phyloP scores from a whole-genome alignment of 2,797 vertebrate species.

The Falco berigora region DNA sequence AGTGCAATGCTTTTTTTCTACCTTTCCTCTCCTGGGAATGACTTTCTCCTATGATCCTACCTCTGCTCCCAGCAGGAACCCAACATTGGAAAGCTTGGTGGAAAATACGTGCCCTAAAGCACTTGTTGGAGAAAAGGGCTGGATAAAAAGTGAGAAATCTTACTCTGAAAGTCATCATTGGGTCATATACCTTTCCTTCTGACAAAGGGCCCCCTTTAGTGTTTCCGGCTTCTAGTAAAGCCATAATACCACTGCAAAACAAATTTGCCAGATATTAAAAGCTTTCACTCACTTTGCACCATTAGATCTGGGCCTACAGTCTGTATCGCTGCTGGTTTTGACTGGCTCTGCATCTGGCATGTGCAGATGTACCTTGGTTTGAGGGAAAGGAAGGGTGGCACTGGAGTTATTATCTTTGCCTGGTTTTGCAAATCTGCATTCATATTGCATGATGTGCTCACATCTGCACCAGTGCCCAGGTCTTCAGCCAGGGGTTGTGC shows the following conservation, averaged over 20 bases:
- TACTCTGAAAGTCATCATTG: not conserved
- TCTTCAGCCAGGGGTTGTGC: not conserved
- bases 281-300: not conserved
- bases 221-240: not conserved
- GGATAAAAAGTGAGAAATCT: not conserved
- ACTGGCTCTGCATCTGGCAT: not conserved
- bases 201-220: not conserved
- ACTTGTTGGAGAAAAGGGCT: not conserved
- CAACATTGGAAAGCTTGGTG: not conserved
- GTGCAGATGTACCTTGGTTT: not conserved
- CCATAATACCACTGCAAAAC: not conserved
- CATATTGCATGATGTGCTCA: rapidly evolving
- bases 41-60: not conserved
- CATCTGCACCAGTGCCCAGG: not conserved
- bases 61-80: not conserved
- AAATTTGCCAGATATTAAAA: not conserved
- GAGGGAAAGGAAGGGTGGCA: not conserved
- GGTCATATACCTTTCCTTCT: not conserved
- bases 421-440: not conserved
- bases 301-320: not conserved
- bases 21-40: not conserved
- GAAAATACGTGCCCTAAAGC: not conserved
- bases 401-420: not conserved
- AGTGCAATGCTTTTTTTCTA: not conserved
- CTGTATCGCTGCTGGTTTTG: not conserved